Conservation (phyloP, 2,888 invertebrate species). For the Pollenia angustigena region DNA sequence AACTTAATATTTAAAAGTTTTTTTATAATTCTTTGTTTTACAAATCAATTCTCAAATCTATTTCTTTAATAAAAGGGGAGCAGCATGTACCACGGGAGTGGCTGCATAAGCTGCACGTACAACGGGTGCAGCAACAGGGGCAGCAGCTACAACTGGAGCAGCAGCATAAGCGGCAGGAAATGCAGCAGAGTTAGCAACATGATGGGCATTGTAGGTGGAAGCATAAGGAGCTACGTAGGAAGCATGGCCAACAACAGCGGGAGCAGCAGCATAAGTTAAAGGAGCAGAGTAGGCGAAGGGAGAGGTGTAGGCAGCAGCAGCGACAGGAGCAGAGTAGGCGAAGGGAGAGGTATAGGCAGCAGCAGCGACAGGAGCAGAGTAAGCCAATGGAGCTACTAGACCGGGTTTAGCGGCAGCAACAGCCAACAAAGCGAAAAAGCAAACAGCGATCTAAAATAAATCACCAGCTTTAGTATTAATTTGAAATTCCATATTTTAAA, state of each 20-base stretch:
- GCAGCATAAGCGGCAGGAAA: slow-evolving; percentile 79
- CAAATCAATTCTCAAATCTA: slow-evolving; percentile 24
- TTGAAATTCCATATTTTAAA: background rate
- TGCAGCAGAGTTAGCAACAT: slow-evolving; percentile 80
- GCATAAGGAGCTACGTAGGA: slow-evolving; percentile 80
- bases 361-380: slow-evolving; percentile 64
- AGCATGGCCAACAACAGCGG: slow-evolving; percentile 79
- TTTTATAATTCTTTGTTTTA: slow-evolving; percentile 33
- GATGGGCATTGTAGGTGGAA: slow-evolving; percentile 79
- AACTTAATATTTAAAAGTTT: too few species aligned
- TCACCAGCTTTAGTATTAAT: background rate
- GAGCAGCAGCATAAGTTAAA: slow-evolving; percentile 43
- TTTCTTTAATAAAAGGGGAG: slow-evolving; percentile 58
- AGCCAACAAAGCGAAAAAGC: slow-evolving; percentile 80
- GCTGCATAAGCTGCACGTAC: slow-evolving; percentile 77
- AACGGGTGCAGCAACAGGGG: slow-evolving; percentile 75
- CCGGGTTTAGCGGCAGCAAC: slow-evolving; percentile 77
- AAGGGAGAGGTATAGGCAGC: slow-evolving; percentile 74
- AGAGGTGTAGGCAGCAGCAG: slow-evolving; percentile 33
- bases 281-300: slow-evolving; percentile 67
- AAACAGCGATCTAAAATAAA: slow-evolving; percentile 76
- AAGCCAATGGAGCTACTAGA: slow-evolving; percentile 66
- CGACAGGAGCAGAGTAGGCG: slow-evolving; percentile 60
- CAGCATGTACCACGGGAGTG: slow-evolving; percentile 64
- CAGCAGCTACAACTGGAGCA: slow-evolving; percentile 65